Base-by-base conservation (phyloP, 2,888 invertebrate genomes). In the Parnassius smintheus region DNA sequence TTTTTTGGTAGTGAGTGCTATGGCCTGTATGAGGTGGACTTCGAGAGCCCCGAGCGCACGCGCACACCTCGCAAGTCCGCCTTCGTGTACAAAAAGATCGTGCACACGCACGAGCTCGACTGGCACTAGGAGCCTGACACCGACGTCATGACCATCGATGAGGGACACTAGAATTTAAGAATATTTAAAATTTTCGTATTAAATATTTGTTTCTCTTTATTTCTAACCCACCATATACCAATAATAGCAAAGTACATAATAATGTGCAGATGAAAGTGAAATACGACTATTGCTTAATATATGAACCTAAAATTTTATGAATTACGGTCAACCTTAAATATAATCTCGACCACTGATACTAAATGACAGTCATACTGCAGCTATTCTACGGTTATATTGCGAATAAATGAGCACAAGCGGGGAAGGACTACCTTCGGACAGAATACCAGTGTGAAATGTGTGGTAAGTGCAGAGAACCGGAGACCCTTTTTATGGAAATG, bases 21-120 rank as follows among this genome's bases (percentile, higher is more conserved):
- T 78, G 95, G 96, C 12, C 68, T 96, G 4, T 94, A 94, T 72
- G 85, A 92, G 59, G 94, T 95, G 2, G 92, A 96, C 78, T 94
- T 94, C 77, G 79, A 82, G 18, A 92, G 92, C 70, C 88, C 93
- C 0, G 42, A 84, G 11, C 92, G 93, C 70, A 86, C 92, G n/a
- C 91, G 95, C 72, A 93, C 90, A 3, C 91, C 94, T 0, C 95
- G 95, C 78, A 84, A 85, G 53, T 95, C 95, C 3, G 92, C 92
- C 1, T 70, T 79, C 60, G 89, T 92, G 71, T 93, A 87, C 73
- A 90, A 87, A 70, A 78, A 89, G 41, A 81, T 94, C 53, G 80
- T 93, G 60, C 79, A 83, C 65, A 83, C 82, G 8, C 85, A 79
- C 60, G 56, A 68, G 2, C 70, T 81, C 63, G 76, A 78, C 67